Evolutionary conservation across 2,113 vertebrate genomes (phyloP).

Genomic region (Prochilodus magdalenae): DNA sequence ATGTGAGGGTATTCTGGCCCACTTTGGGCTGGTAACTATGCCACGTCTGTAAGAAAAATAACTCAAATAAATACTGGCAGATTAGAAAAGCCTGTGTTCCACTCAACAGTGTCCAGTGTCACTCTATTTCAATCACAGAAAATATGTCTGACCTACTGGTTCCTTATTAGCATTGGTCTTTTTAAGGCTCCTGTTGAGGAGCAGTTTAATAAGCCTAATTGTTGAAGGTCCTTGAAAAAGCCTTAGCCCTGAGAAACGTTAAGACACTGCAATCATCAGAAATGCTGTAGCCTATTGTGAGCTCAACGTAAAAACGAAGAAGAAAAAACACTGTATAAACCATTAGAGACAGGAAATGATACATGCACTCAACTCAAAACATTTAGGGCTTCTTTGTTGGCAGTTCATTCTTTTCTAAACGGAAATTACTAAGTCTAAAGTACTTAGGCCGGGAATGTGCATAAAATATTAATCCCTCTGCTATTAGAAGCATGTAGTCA

Average conservation of each 20-base stretch:
- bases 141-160: not conserved
- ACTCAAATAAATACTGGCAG: too few relatives aligned
- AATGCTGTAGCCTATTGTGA: not conserved
- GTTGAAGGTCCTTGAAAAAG: not conserved
- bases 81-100: not conserved
- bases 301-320: not conserved
- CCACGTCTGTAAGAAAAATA: not conserved
- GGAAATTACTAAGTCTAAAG: slow-evolving; percentile 61
- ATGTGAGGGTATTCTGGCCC: not conserved
- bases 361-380: slow-evolving; percentile 32
- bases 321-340: slow-evolving; percentile 9
- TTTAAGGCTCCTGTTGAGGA: not conserved
- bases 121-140: not conserved
- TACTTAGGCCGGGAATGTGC: slow-evolving; percentile 64
- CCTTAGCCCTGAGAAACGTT: not conserved
- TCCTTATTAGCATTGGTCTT: not conserved
- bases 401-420: slow-evolving; percentile 40
- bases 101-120: not conserved
- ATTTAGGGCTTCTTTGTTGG: slow-evolving; percentile 35
- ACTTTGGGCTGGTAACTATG: not conserved
- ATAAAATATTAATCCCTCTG: slow-evolving; percentile 71
- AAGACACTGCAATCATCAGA: slow-evolving; percentile 6
- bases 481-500: slow-evolving; percentile 67
- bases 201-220: not conserved
- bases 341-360: slow-evolving; percentile 27